These are phyloP conservation scores for Procavia capensis DNA, from an alignment of 2,113 vertebrate species.

Conservation along the genomic window DNA sequence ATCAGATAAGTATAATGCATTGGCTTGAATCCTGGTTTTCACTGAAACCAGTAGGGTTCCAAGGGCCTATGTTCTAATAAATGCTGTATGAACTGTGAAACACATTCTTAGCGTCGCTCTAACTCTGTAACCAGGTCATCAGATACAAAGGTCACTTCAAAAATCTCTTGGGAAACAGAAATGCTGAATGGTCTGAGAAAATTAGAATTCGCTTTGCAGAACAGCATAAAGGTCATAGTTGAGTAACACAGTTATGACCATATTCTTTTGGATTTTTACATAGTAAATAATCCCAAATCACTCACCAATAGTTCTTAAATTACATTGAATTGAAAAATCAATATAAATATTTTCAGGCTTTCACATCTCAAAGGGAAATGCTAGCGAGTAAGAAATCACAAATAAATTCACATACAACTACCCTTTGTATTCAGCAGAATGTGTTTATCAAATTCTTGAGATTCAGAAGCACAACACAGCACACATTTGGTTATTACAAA, in stretches of 20 bases:
- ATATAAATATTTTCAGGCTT: not conserved
- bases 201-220: conserved; percentile 26
- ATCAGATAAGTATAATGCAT: not conserved
- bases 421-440: not conserved
- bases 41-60: not conserved
- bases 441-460: not conserved
- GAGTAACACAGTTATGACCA: not conserved
- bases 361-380: not conserved
- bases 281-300: conserved; percentile 36
- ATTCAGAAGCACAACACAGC: not conserved
- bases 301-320: not conserved
- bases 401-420: not conserved
- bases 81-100: conserved; percentile 32
- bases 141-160: not conserved
- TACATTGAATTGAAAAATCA: not conserved
- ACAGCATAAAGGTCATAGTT: conserved; percentile 20
- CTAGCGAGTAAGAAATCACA: not conserved
- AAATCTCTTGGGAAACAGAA: conserved; percentile 12
- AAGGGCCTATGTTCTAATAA: conserved; percentile 51
- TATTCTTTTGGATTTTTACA: not conserved
- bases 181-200: conserved; percentile 6
- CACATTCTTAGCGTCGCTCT: conserved; percentile 30
- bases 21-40: not conserved
- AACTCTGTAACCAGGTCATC: conserved; percentile 29
- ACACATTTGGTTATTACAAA: not conserved